Evolutionary conservation across 2,797 vertebrate species (phyloP).

Genomic region (Oreortyx pictus): DNA sequence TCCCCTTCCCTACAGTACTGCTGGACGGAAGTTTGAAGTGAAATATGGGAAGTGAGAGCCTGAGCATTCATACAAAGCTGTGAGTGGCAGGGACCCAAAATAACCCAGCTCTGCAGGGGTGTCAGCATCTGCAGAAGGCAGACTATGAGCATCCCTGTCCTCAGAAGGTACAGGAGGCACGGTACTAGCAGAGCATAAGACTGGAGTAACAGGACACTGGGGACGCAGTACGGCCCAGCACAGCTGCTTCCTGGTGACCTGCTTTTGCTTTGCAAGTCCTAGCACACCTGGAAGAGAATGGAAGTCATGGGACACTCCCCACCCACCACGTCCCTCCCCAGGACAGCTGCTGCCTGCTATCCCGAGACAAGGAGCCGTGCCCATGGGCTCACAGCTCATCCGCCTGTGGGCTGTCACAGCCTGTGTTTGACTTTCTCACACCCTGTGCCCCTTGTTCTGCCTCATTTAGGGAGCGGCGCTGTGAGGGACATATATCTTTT

Average conservation of each 20-base stretch:
- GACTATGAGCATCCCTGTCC: fast-evolving
- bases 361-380: fast-evolving
- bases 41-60: not conserved
- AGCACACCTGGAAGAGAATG: not conserved
- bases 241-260: not conserved
- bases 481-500: not conserved
- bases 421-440: slow-evolving; percentile 50
- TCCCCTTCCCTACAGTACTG: not conserved
- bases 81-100: not conserved
- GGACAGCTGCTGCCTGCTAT: not conserved
- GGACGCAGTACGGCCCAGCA: not conserved
- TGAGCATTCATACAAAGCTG: not conserved
- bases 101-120: not conserved
- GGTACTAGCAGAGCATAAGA: not conserved
- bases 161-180: not conserved
- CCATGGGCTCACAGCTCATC: not conserved
- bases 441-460: not conserved
- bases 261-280: not conserved
- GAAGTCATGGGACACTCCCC: fast-evolving
- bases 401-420: not conserved
- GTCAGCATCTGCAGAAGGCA: not conserved
- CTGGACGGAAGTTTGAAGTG: not conserved
- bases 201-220: not conserved
- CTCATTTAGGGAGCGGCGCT: not conserved
- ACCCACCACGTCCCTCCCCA: not conserved